Conservation (phyloP, 2,888 invertebrate genomes). For the Rhaphigaster nebulosa region DNA sequence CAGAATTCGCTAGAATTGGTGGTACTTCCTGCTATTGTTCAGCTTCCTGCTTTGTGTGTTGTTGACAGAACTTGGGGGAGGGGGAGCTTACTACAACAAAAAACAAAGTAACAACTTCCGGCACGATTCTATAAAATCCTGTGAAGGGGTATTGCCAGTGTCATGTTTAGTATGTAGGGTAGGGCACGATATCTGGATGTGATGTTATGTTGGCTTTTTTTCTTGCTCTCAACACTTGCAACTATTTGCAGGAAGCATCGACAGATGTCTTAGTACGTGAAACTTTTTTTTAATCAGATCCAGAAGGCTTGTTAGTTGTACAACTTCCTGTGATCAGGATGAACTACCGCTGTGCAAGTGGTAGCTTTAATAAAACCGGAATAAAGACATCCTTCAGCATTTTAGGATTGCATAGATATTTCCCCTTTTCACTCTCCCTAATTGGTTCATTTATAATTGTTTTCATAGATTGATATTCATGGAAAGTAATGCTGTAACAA, state of each 20-base stretch:
- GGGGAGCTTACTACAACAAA: too few relatives aligned
- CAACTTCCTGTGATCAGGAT: not conserved
- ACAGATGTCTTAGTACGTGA: not conserved
- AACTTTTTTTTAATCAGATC: not conserved
- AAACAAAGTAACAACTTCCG: not conserved
- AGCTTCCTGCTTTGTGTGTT: not conserved
- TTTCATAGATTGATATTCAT: not conserved
- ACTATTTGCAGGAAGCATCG: not conserved
- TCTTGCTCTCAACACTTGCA: not conserved
- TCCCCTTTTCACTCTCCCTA: not conserved
- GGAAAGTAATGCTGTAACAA: not conserved
- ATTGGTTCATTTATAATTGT: too few relatives aligned
- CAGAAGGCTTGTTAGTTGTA: not conserved
- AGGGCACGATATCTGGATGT: not conserved
- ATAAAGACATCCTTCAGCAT: not conserved
- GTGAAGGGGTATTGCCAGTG: too few relatives aligned
- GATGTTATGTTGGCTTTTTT: not conserved
- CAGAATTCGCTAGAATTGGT: too few relatives aligned
- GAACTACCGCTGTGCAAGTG: not conserved
- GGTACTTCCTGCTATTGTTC: too few relatives aligned
- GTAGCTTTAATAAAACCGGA: not conserved
- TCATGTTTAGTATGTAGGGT: not conserved
- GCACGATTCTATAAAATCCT: not conserved
- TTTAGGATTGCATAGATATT: not conserved
- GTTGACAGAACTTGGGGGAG: not conserved